Evolutionary conservation across 2,888 invertebrate species (phyloP).

Genomic region (Microdon myrmicae): DNA sequence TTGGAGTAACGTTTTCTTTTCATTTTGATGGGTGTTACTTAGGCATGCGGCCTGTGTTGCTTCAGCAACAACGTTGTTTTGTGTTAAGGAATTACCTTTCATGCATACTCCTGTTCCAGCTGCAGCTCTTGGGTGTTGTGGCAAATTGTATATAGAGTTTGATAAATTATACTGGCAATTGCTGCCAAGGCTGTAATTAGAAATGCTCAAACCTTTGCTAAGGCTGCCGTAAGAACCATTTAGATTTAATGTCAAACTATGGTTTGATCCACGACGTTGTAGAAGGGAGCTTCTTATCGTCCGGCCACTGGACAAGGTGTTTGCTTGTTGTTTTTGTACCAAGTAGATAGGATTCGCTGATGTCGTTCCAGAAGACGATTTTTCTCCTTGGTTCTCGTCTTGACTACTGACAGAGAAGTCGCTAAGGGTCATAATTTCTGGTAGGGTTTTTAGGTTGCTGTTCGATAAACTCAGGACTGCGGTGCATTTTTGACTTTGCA

Average conservation of each 20-base stretch:
- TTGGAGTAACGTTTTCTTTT: slow-evolving; percentile 76
- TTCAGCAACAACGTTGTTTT: slow-evolving; percentile 9
- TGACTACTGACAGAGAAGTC: slow-evolving; percentile 68
- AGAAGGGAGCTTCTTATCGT: slow-evolving; percentile 58
- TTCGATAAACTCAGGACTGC: slow-evolving; percentile 73
- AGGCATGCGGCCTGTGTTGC: not conserved
- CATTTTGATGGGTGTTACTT: slow-evolving; percentile 42
- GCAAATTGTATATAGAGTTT: slow-evolving; percentile 53
- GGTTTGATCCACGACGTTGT: slow-evolving; percentile 73
- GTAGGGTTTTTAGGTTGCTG: slow-evolving; percentile 77
- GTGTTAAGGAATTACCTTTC: slow-evolving; percentile 22
- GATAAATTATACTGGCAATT: slow-evolving; percentile 66
- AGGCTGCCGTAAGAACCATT: slow-evolving; percentile 69
- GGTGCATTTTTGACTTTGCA: slow-evolving; percentile 71
- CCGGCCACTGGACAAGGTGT: slow-evolving; percentile 7
- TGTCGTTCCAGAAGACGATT: slow-evolving; percentile 6
- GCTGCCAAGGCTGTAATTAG: slow-evolving; percentile 61
- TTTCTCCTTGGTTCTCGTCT: slow-evolving; percentile 4
- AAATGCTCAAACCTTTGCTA: slow-evolving; percentile 68
- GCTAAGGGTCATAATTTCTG: slow-evolving; percentile 77
- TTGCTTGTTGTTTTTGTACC: slow-evolving; percentile 8
- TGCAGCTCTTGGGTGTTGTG: slow-evolving; percentile 13
- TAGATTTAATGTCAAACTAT: slow-evolving; percentile 71
- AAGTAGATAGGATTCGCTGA: not conserved
- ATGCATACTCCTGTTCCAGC: slow-evolving; percentile 1